Evolutionary conservation across 2,113 vertebrate genomes (phyloP), one percentile per base, ranked within the genome.

Genomic region (Xenus cinereus): DNA sequence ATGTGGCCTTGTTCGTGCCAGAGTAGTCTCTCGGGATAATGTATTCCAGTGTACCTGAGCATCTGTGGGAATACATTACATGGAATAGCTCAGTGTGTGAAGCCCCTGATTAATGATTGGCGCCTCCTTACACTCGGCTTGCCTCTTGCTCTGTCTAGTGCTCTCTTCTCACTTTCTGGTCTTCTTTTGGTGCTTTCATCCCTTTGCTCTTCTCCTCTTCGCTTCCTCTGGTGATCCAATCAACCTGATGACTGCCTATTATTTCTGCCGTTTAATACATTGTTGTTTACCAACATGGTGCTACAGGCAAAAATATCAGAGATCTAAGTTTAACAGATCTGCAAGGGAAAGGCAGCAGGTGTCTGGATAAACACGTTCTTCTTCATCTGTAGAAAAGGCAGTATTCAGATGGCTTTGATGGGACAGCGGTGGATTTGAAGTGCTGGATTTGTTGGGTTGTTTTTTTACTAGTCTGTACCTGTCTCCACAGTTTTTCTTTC

Each of bases 221-320:
- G 2, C 50, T 92, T 95, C 32, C 68, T 94, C 90, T 80, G 91
- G 78, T 94, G 84, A 97, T 85, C 77, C 83, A 81, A 77, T 74
- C 96, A 96, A 91, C 74, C 84, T 67, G 87, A 74, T 13, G 37
- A 63, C 37, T 60, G 72, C 35, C 33, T 86, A 20, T 95, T 96
- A 88, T 94, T 95, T 95, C 57, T 98, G 78, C 95, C 43, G 3
- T 96, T 96, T 96, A 96, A 95, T 94, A 91, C 92, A 95, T 96
- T 93, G 71, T 95, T 96, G 91, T 95, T 98, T 96, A 96, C 96
- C 91, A 94, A 91, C 74, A 90, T 57, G 62, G 90, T 95, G 93
- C 96, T 96, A 91, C 68, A 76, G 86, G 90, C 89, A 95, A 93
- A 97, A 96, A 96, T 91, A 60, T 73, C 84, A 91, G 94, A 95